Base-by-base conservation (phyloP, 1,140 invertebrate species). In the Contarinia nasturtii region DNA sequence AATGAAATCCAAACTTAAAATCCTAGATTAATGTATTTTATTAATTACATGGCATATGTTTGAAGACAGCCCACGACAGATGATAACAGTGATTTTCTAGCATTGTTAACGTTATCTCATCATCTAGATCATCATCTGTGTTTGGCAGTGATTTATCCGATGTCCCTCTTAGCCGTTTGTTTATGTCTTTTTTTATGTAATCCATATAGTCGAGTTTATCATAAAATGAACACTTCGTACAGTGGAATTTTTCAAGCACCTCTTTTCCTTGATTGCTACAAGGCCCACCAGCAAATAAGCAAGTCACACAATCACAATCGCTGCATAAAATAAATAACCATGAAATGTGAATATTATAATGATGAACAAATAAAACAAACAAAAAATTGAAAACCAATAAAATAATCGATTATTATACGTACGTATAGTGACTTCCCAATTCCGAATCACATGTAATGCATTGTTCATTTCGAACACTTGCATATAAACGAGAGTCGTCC, bases 61-160 rank as follows among this genome's bases (percentile, higher is more conserved):
- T 50, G 40, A 64, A 64, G 14, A 63, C 61, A 15, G 57, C 61
- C 61, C 61, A 64, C 40, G 59, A 55, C 18, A 63, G 53, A 48
- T 64, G 61, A 51, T 64, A 64, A 7, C 22, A 11, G 18, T 43
- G 41, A 43, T 43, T 21, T 21, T 43, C 18, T 8, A 20, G 11
- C 41, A n/a, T 27, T 27, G 27, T 27, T 3, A 5, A 3, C 27
- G 27, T 27, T 27, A 27, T 5, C 18, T 43, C 41, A 21, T 17
- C 41, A 18, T n/a, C 17, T 17, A 18, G 41, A 20, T 43, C 41
- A 19, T 43, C 14, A 40, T 40, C 37, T n/a, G 37, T 40, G 7
- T 40, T 18, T 43, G 17, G 41, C 10, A 12, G 18, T 43, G 41
- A n/a, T 43, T 43, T 18, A 5, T 43, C 41, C 41, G 41, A 43